Evolutionary conservation across 2,113 vertebrate species (phyloP).

Genomic region (Vireo altiloquus): DNA sequence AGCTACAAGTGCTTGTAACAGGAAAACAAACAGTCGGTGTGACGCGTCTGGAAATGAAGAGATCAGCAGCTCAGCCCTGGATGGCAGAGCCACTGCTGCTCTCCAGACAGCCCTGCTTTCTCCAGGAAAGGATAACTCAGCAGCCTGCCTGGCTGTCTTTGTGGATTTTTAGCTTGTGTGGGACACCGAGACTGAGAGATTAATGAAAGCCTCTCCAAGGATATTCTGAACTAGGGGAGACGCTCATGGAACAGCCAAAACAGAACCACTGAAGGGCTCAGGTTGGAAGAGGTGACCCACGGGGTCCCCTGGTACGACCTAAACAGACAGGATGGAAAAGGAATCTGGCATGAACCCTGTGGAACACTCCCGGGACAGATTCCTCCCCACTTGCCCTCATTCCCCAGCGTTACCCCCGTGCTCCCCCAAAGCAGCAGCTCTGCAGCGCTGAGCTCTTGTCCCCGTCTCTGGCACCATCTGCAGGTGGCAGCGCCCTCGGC

Average conservation of each 20-base stretch:
- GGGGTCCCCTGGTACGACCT: background rate
- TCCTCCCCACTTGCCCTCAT: accelerated
- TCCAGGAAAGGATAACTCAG: background rate
- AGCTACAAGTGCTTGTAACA: background rate
- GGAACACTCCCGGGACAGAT: accelerated
- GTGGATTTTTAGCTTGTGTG: background rate
- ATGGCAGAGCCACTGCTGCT: background rate
- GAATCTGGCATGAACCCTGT: accelerated
- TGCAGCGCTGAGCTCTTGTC: background rate
- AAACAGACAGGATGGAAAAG: accelerated
- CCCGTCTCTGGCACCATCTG: constrained; percentile 67
- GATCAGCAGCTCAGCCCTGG: background rate
- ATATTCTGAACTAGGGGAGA: background rate
- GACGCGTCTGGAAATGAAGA: background rate
- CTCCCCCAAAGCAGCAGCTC: background rate
- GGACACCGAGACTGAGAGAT: background rate
- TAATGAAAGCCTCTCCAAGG: background rate
- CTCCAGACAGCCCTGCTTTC: background rate
- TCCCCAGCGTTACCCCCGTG: background rate
- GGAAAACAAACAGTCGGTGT: background rate
- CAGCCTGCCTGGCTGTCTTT: background rate
- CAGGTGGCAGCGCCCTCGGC: background rate
- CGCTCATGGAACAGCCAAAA: accelerated
- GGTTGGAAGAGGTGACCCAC: background rate
- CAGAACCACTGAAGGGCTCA: accelerated